Evolutionary conservation across 2,797 vertebrate genomes (phyloP).

Genomic region (Sebastes itinus): DNA sequence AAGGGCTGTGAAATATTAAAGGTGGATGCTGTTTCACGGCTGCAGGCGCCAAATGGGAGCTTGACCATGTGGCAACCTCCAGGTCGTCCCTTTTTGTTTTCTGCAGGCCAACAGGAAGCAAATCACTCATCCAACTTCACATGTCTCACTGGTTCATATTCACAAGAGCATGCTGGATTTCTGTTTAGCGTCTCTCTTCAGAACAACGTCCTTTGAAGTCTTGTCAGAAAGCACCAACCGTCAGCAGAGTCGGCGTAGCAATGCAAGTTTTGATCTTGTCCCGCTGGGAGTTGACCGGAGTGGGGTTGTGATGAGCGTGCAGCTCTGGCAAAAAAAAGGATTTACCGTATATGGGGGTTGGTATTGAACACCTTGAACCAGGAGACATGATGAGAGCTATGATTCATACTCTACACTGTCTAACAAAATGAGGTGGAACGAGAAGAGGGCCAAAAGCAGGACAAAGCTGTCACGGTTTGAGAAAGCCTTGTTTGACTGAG

Average conservation of each 20-base stretch:
- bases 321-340: conserved; percentile 13
- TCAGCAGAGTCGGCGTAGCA: conserved; percentile 44
- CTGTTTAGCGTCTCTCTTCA: neutral
- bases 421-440: neutral
- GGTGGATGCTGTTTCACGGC: conserved; percentile 64
- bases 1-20: conserved; percentile 78
- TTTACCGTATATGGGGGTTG: neutral
- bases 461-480: conserved; percentile 34
- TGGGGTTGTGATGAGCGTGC: conserved; percentile 37
- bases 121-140: neutral
- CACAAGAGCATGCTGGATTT: conserved; percentile 18
- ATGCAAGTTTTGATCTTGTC: conserved; percentile 41
- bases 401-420: conserved; percentile 23
- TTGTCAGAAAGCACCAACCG: conserved; percentile 43
- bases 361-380: conserved; percentile 21
- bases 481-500: conserved; percentile 21
- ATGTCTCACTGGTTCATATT: conserved; percentile 10
- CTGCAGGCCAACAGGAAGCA: neutral
- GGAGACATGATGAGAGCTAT: neutral
- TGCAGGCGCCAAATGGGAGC: conserved; percentile 47
- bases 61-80: conserved; percentile 56
- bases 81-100: conserved; percentile 11
- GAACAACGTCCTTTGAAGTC: conserved; percentile 43
- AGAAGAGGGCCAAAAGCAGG: conserved; percentile 9
- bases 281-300: conserved; percentile 51